These are phyloP conservation scores for Arctia plantaginis DNA, from an alignment of 2,888 invertebrate genomes.

Conservation along the genomic window DNA sequence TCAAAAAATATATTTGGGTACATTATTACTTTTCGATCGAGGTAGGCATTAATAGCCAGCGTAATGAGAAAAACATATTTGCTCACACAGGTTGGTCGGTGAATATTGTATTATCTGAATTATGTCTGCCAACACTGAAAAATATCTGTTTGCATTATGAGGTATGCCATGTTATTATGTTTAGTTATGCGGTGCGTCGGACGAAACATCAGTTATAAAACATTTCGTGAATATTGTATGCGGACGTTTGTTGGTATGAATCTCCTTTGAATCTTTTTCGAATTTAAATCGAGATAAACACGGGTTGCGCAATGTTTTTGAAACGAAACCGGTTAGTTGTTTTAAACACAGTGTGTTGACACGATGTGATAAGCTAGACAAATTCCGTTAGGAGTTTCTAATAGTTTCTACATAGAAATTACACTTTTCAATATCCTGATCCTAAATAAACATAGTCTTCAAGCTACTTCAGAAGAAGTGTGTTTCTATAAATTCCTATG, in stretches of 20 bases:
- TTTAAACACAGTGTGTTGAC: too few species aligned
- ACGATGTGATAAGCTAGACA: too few species aligned
- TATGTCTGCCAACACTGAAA: slow-evolving; percentile 39
- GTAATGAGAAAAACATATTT: slow-evolving; percentile 73
- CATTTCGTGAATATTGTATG: slow-evolving; percentile 28
- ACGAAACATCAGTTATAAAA: slow-evolving; percentile 25
- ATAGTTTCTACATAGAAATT: too few species aligned
- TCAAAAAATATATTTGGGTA: slow-evolving; percentile 38
- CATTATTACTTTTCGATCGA: slow-evolving; percentile 44
- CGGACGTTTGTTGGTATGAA: slow-evolving; percentile 5
- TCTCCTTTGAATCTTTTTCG: slow-evolving; percentile 10
- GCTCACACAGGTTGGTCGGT: slow-evolving; percentile 55
- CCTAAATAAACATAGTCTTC: too few species aligned
- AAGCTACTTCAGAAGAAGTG: too few species aligned
- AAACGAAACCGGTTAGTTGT: not conserved
- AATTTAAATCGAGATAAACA: slow-evolving; percentile 2
- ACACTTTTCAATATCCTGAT: too few species aligned
- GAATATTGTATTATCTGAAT: slow-evolving; percentile 60
- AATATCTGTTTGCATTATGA: slow-evolving; percentile 38
- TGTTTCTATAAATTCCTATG: too few species aligned
- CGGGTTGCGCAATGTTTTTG: not conserved
- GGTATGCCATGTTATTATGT: slow-evolving; percentile 17
- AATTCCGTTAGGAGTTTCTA: too few species aligned
- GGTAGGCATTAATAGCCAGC: slow-evolving; percentile 37
- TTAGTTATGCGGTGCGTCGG: slow-evolving; percentile 16